phyloP scores from a whole-genome alignment of 2,888 invertebrate genomes.

The Paralinhomoeus sp. region DNA sequence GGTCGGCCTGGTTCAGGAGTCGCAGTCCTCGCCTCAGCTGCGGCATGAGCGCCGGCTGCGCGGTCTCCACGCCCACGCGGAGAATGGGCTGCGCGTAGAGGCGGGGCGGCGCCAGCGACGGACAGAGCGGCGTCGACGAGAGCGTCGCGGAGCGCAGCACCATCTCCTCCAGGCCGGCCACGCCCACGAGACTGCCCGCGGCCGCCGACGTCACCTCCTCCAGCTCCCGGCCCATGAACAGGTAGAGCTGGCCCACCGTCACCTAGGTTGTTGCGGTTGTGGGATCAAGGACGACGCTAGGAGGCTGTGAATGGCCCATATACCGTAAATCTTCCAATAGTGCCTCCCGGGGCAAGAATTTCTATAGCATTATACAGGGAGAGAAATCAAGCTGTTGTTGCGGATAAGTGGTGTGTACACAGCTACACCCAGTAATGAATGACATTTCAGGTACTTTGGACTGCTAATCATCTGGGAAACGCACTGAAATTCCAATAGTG shows the following conservation, averaged over 20 bases:
- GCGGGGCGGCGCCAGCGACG: conserved; percentile 56
- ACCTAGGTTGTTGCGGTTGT: conserved; percentile 23
- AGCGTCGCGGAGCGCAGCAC: conserved; percentile 66
- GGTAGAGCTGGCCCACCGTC: conserved; percentile 48
- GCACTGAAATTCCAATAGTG: too few species aligned
- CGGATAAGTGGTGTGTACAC: too few species aligned
- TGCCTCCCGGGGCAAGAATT: too few species aligned
- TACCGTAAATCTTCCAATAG: too few species aligned
- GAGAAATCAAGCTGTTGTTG: too few species aligned
- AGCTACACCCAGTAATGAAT: too few species aligned
- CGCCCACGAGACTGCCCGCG: conserved; percentile 55
- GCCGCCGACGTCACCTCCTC: conserved; percentile 39
- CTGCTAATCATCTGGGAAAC: too few species aligned
- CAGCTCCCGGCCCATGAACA: conserved; percentile 77
- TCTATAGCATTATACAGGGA: too few species aligned
- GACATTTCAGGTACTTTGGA: too few species aligned
- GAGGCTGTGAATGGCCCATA: too few species aligned
- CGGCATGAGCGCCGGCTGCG: conserved; percentile 3
- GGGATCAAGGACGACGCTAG: too few species aligned
- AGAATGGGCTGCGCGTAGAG: conserved; percentile 55
- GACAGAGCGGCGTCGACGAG: conserved; percentile 52
- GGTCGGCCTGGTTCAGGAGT: conserved; percentile 73
- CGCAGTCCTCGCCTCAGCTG: conserved; percentile 41
- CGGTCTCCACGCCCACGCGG: conserved; percentile 71
- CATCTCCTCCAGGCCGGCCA: conserved; percentile 44